These are phyloP conservation scores for Stichopus chloronotus DNA, from an alignment of 35 echinoderm and acorn worm genomes.

Conservation along the genomic window DNA sequence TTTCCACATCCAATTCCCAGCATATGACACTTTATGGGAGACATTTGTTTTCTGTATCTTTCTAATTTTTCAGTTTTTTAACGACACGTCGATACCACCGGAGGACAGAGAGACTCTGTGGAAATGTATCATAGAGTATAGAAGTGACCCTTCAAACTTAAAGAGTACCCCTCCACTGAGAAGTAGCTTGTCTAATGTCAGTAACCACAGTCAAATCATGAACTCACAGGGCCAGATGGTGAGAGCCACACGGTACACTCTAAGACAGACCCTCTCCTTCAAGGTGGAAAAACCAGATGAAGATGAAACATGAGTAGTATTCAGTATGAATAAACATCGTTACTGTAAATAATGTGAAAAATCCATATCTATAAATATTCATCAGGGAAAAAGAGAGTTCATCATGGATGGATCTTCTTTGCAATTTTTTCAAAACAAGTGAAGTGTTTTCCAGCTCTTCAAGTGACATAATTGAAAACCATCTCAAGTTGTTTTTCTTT, in stretches of 20 bases:
- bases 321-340: not conserved
- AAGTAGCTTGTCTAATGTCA: constrained; percentile 20
- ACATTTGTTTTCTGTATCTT: not conserved
- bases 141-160: not conserved
- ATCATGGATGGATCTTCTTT: not conserved
- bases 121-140: constrained; percentile 26
- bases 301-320: not conserved
- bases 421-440: no score
- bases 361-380: not conserved
- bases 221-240: constrained; percentile 29
- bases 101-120: constrained; percentile 29
- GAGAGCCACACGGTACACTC: constrained; percentile 35
- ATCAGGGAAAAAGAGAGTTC: not conserved
- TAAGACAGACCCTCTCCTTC: constrained; percentile 26
- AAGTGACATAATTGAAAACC: no score
- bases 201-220: constrained; percentile 19
- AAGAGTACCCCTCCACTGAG: constrained; percentile 44
- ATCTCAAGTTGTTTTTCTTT: no score
- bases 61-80: constrained; percentile 19
- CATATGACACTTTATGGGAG: no score
- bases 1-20: no score
- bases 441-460: no score
- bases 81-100: not conserved
- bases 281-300: constrained; percentile 36
- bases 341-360: not conserved